Evolutionary conservation across 92 coral and sea anemone species (phyloP), one percentile per base, ranked within the genome.

Genomic region (Epizoanthus scotinus): DNA sequence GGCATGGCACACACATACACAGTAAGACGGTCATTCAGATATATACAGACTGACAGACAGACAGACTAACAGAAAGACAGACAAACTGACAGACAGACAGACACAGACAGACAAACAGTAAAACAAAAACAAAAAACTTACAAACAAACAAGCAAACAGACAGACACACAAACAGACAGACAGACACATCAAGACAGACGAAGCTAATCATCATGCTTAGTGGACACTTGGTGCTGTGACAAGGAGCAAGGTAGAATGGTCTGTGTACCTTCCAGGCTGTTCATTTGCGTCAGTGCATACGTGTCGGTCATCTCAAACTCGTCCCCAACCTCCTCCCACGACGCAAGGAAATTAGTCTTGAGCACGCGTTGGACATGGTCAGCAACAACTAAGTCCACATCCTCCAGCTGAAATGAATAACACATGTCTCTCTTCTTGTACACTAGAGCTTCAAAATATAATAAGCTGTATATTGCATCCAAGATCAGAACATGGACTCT

Each of bases 301-400:
- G 99, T 95, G 78, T 95, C 99, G 55, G 94, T 86, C 98, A 90
- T 88, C 74, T 95, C 99, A 70, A 75, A 90, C 36, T 89, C 94
- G 74, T 95, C 99, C 22, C 99, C 99, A 72, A 91, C 90, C 88
- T 95, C 99, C 85, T 93, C 99, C 99, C 99, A 95, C 9, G 99
- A 95, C 18, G 99, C 99, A 72, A 90, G 83, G 87, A 95, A 95
- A 87, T 95, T 95, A 49, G 99, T 88, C 82, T 90, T 93, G 84
- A 86, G 98, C 56, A 91, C 96, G 50, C 89, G 91, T 62, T 94
- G 97, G 49, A 95, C 99, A 78, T 95, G 98, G 83, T 95, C 99
- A 6, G 99, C 99, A 12, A 95, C 99, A 20, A 93, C 93, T 14
- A 95, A 77, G 77, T 95, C 99, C 38, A 95, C 79, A 82, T 95